Conservation (phyloP, 2,888 invertebrate species). For the Mayetiola destructor region DNA sequence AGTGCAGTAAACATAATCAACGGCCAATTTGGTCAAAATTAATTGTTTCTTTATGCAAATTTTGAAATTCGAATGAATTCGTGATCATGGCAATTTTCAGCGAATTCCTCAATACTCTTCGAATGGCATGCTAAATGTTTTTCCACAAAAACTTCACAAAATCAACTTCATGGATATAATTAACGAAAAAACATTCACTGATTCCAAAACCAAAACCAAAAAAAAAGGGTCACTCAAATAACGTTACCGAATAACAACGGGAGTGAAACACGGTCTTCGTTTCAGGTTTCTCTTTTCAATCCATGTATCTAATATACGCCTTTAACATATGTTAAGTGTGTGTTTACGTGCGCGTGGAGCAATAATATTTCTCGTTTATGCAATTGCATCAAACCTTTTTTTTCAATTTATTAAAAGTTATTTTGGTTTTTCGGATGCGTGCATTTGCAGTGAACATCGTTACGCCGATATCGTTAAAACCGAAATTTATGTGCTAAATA, state of each 20-base stretch:
- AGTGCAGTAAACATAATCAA: not conserved
- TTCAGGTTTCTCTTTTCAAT: not conserved
- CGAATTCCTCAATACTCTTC: not conserved
- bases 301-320: not conserved
- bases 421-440: too few relatives aligned
- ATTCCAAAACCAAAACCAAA: not conserved
- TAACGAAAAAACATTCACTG: not conserved
- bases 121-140: not conserved
- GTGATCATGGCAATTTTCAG: not conserved
- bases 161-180: conserved; percentile 6
- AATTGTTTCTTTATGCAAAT: conserved; percentile 7
- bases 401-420: too few relatives aligned
- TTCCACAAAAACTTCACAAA: not conserved
- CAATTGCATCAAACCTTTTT: too few relatives aligned
- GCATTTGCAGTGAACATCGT: too few relatives aligned
- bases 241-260: not conserved
- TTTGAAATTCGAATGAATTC: not conserved
- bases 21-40: conserved; percentile 4
- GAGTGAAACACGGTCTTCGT: not conserved
- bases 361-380: too few relatives aligned
- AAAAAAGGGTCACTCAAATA: not conserved
- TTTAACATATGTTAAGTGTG: too few relatives aligned
- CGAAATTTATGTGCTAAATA: too few relatives aligned
- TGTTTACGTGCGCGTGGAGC: too few relatives aligned
- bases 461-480: too few relatives aligned